Evolutionary conservation across 1,140 invertebrate species (phyloP).

Genomic region (Protaetia brevitarsis): DNA sequence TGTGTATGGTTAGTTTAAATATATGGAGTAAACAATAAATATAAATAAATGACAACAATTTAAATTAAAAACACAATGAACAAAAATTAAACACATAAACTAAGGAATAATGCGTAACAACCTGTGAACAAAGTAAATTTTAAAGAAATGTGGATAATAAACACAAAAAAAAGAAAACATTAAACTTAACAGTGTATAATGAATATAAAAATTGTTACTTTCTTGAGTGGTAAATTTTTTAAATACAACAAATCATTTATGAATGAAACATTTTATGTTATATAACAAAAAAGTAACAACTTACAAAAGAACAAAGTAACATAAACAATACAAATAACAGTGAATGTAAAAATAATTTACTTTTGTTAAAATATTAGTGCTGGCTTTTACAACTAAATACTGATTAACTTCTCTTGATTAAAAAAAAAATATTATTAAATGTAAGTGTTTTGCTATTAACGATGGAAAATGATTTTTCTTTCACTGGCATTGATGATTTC

Average conservation of each 20-base stretch:
- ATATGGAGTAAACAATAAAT: not conserved
- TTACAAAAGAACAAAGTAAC: not conserved
- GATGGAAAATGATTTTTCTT: conserved; percentile 3
- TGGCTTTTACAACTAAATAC: too few species aligned
- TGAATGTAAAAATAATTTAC: not conserved
- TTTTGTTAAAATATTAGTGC: too few species aligned
- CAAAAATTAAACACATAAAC: not conserved
- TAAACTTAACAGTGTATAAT: not conserved
- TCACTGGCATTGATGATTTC: not conserved
- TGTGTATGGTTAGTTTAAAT: not conserved
- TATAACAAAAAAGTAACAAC: conserved; percentile 8
- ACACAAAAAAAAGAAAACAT: not conserved
- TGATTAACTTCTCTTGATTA: not conserved
- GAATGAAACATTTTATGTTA: not conserved
- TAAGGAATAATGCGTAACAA: not conserved
- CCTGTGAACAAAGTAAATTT: conserved; percentile 7
- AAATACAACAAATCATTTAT: too few species aligned
- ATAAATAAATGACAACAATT: conserved; percentile 1
- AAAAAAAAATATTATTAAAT: conserved; percentile 6
- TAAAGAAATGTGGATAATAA: not conserved
- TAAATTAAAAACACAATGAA: conserved; percentile 6
- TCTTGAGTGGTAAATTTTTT: not conserved
- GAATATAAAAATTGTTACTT: conserved; percentile 4
- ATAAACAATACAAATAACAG: not conserved
- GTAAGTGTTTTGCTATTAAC: not conserved